These are phyloP conservation scores for Diaprepes abbreviatus DNA, from an alignment of 2,888 invertebrate genomes.

Conservation along the genomic window DNA sequence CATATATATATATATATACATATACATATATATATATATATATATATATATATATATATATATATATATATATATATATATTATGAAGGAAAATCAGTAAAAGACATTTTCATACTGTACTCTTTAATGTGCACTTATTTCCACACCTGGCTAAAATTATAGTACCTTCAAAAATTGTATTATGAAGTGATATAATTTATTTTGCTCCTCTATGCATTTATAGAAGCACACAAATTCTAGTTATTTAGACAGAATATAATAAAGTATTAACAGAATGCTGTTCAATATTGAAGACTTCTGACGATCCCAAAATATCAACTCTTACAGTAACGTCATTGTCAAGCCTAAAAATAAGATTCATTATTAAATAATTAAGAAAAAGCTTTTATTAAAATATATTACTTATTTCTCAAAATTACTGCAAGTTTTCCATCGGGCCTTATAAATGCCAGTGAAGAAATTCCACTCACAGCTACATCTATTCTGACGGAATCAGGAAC, in stretches of 20 bases:
- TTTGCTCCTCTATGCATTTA: no score
- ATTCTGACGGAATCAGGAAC: slow-evolving; percentile 72
- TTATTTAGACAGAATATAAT: slow-evolving; percentile 14
- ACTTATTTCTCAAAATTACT: slow-evolving; percentile 72
- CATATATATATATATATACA: no score
- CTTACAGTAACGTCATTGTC: slow-evolving; percentile 3
- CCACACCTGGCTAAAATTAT: no score
- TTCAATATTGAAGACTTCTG: not conserved
- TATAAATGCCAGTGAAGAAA: slow-evolving; percentile 67
- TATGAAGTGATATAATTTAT: no score
- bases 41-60: no score
- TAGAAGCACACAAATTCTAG: no score
- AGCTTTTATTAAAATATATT: not conserved
- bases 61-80: no score
- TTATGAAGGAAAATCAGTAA: no score
- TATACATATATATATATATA: no score
- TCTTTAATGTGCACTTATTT: no score
- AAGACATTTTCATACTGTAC: no score
- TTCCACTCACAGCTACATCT: slow-evolving; percentile 33
- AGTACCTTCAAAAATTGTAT: no score
- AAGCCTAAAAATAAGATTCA: slow-evolving; percentile 15
- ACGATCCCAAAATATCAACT: not conserved
- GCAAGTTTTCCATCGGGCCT: slow-evolving; percentile 70
- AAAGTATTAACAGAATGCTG: slow-evolving; percentile 32
- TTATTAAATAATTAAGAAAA: not conserved